These are phyloP conservation scores for Dryomyza anilis DNA, from an alignment of 2,888 invertebrate species.

Conservation along the genomic window DNA sequence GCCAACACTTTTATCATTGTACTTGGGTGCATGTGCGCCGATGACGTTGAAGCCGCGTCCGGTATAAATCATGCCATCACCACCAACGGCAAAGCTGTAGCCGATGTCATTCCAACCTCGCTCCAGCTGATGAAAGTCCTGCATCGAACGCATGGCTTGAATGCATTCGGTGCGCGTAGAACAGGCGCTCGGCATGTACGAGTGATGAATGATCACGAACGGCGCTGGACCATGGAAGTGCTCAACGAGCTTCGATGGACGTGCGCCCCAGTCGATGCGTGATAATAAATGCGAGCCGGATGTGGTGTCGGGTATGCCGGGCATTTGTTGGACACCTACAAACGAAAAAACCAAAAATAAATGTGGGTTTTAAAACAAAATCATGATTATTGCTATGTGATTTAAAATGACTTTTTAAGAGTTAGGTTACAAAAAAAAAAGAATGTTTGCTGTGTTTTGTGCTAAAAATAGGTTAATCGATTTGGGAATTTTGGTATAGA, in stretches of 20 bases:
- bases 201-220: slow-evolving; percentile 75
- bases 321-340: slow-evolving; percentile 49
- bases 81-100: slow-evolving; percentile 73
- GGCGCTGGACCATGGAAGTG: slow-evolving; percentile 67
- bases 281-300: slow-evolving; percentile 50
- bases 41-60: slow-evolving; percentile 73
- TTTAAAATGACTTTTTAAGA: too few relatives aligned
- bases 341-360: too few relatives aligned
- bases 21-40: slow-evolving; percentile 74
- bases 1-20: slow-evolving; percentile 72
- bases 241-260: slow-evolving; percentile 60
- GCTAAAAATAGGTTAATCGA: too few relatives aligned
- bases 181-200: slow-evolving; percentile 70
- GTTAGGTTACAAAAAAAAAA: too few relatives aligned
- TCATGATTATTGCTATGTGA: too few relatives aligned
- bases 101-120: slow-evolving; percentile 75
- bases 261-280: slow-evolving; percentile 68
- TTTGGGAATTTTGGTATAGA: too few relatives aligned
- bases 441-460: too few relatives aligned
- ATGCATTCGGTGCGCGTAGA: slow-evolving; percentile 64
- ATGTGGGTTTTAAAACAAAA: too few relatives aligned
- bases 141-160: slow-evolving; percentile 70
- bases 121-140: slow-evolving; percentile 67
- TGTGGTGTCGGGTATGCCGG: slow-evolving; percentile 26
- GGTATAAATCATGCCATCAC: slow-evolving; percentile 73